A percentile compares a stretch with the other conserved stretches of the same genome.
Evolutionary conservation across 2,888 invertebrate genomes (phyloP).

Genomic region (Acleris emargana): DNA sequence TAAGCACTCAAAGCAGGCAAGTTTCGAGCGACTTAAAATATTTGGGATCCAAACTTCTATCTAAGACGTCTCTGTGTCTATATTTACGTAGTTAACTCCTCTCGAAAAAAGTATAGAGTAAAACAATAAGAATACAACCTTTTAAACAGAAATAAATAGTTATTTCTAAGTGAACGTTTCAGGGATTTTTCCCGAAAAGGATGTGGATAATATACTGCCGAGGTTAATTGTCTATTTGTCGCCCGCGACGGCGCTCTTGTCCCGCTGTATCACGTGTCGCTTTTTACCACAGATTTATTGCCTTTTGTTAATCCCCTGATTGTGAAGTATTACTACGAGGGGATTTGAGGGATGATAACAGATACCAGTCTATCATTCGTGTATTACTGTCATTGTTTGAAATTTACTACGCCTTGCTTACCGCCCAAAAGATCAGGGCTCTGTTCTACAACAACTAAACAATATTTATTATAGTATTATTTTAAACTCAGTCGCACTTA

Average conservation of each 20-base stretch:
- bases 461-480: no score
- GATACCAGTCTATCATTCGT: conserved; percentile 33
- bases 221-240: conserved; percentile 74
- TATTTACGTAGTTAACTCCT: no score
- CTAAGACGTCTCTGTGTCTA: no score
- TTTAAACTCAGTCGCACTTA: no score
- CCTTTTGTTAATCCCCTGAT: conserved; percentile 56
- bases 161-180: conserved; percentile 17
- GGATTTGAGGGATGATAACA: conserved; percentile 24
- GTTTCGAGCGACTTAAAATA: no score
- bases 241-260: conserved; percentile 59
- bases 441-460: no score
- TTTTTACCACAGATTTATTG: conserved; percentile 61
- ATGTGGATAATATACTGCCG: conserved; percentile 53
- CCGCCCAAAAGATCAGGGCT: no score
- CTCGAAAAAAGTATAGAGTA: no score
- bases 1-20: no score
- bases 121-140: no score
- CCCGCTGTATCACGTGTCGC: conserved; percentile 62
- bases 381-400: conserved; percentile 30
- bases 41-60: no score
- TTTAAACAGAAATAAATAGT: background rate
- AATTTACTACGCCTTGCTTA: background rate
- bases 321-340: conserved; percentile 52
- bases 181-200: conserved; percentile 37